phyloP scores from a whole-genome alignment of 2,797 vertebrate genomes.

The Sebastes elongatus region DNA sequence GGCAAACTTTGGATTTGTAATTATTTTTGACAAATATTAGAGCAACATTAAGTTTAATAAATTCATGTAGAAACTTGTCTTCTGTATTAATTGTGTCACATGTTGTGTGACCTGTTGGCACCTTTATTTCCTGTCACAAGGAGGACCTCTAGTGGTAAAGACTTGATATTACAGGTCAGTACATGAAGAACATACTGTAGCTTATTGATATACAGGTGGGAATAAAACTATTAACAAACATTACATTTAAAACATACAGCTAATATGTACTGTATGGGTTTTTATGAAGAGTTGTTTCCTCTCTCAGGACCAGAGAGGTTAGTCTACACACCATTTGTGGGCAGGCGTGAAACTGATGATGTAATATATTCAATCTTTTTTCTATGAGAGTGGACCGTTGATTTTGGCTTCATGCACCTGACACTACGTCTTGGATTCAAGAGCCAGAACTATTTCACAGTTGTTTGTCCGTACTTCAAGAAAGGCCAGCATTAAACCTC shows the following conservation, averaged over 20 bases:
- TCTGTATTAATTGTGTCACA: not conserved
- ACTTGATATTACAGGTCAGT: conserved; percentile 20
- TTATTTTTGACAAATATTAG: not conserved
- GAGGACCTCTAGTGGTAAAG: conserved; percentile 47
- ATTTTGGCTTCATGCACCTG: not conserved
- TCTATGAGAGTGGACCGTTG: not conserved
- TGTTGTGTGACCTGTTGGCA: not conserved
- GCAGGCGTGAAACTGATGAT: not conserved
- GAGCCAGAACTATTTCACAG: not conserved
- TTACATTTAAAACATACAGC: not conserved
- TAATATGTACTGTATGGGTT: too few relatives aligned
- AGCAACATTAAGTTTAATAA: not conserved
- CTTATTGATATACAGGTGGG: not conserved
- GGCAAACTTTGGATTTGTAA: not conserved
- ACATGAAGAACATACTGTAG: not conserved
- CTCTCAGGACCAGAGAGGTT: not conserved
- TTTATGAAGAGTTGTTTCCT: not conserved
- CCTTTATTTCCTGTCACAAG: not conserved
- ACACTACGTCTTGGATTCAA: not conserved
- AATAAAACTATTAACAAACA: not conserved
- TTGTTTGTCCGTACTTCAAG: not conserved
- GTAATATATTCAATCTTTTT: not conserved
- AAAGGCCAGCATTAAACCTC: not conserved
- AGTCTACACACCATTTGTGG: not conserved
- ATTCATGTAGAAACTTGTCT: not conserved